Evolutionary conservation across 2,113 vertebrate species (phyloP).

Genomic region (Tragulus kanchil): DNA sequence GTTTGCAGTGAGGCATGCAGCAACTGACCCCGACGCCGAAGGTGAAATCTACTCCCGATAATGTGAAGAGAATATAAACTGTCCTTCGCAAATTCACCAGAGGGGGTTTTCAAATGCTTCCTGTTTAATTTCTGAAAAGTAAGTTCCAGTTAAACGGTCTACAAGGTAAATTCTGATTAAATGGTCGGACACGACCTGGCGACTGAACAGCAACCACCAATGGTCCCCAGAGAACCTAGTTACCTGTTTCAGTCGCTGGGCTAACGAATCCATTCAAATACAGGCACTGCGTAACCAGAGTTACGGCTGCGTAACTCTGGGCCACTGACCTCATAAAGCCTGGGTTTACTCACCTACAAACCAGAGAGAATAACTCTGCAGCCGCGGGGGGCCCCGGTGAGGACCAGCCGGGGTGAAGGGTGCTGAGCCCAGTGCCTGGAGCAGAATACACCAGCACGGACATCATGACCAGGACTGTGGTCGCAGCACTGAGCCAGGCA

Average conservation of each 20-base stretch:
- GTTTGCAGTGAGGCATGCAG: neutral
- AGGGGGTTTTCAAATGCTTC: neutral
- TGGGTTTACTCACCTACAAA: neutral
- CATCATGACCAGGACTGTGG: accelerated
- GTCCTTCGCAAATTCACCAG: neutral
- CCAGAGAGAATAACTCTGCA: neutral
- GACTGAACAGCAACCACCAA: accelerated
- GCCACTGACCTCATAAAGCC: neutral
- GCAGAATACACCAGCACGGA: too few relatives aligned
- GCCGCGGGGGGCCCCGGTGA: accelerated
- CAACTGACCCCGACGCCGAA: neutral
- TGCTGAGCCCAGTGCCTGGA: neutral
- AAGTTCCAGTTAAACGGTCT: neutral
- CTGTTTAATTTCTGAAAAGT: neutral
- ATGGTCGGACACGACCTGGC: neutral
- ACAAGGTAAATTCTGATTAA: neutral
- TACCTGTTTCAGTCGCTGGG: neutral
- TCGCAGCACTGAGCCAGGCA: accelerated
- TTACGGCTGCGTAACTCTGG: neutral
- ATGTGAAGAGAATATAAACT: neutral
- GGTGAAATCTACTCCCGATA: neutral
- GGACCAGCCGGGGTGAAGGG: neutral
- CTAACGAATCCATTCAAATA: neutral
- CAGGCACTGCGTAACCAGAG: neutral
- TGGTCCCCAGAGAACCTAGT: neutral